A percentile compares a stretch with the other conserved stretches of the same genome.
Conservation (phyloP, 2,888 invertebrate genomes). For the Rhagonycha lutea region DNA sequence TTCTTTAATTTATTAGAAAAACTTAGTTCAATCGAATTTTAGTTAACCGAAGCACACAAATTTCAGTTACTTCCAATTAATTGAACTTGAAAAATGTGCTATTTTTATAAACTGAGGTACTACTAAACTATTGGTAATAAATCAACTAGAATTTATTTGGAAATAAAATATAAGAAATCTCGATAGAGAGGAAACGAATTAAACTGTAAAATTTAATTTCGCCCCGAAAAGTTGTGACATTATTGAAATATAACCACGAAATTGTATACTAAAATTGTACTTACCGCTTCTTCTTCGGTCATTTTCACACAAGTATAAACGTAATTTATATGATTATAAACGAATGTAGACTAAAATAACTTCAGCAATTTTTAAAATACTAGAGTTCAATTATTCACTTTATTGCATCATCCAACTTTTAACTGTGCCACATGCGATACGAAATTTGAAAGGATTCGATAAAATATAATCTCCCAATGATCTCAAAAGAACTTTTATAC, state of each 20-base stretch:
- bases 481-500: neutral
- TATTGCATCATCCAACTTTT: neutral
- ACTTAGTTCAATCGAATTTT: neutral
- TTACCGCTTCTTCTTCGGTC: conserved; percentile 61
- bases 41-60: neutral
- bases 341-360: neutral
- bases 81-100: neutral
- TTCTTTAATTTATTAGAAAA: too few relatives aligned
- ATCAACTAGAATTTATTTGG: neutral
- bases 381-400: neutral
- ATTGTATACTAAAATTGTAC: conserved; percentile 33
- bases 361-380: neutral
- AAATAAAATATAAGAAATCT: neutral
- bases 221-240: neutral
- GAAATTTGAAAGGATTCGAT: neutral
- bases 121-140: neutral
- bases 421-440: neutral
- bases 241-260: conserved; percentile 10
- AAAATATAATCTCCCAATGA: neutral
- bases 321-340: neutral
- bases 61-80: neutral
- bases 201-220: neutral
- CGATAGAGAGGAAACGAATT: neutral
- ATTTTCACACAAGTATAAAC: conserved; percentile 42
- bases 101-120: neutral